These are phyloP conservation scores for Cylloceria caligata DNA, from an alignment of 2,888 invertebrate genomes.

Conservation along the genomic window DNA sequence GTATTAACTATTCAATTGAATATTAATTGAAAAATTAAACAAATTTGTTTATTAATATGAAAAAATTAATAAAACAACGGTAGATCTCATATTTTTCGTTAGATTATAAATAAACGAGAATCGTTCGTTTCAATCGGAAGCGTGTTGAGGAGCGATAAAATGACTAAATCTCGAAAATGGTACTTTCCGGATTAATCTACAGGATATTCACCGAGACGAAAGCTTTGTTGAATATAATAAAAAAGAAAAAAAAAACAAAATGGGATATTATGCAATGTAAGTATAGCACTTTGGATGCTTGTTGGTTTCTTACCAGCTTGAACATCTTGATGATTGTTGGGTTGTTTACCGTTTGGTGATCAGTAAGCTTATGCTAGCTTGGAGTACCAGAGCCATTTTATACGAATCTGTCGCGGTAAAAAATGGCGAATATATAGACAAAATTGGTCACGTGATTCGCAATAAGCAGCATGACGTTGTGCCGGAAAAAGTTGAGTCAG, in stretches of 20 bases:
- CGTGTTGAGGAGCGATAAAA: not conserved
- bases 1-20: not conserved
- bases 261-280: constrained; percentile 20
- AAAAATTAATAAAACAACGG: not conserved
- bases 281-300: constrained; percentile 35
- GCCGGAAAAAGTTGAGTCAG: constrained; percentile 79
- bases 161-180: not conserved
- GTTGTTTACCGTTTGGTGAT: constrained; percentile 81
- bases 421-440: constrained; percentile 74
- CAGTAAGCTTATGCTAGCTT: constrained; percentile 78
- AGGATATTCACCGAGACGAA: not conserved
- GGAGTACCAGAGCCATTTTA: constrained; percentile 77
- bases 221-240: not conserved
- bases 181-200: not conserved
- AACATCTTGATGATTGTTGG: constrained; percentile 82
- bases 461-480: constrained; percentile 76
- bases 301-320: constrained; percentile 82
- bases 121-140: not conserved
- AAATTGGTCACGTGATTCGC: constrained; percentile 72
- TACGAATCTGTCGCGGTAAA: constrained; percentile 75
- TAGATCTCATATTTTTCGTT: not conserved
- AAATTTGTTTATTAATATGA: not conserved
- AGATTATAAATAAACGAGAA: not conserved
- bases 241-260: constrained; percentile 21
- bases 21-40: not conserved